Evolutionary conservation across 1,140 invertebrate species (phyloP), one percentile per base, ranked within the genome.

Genomic region (Anthonomus grandis): DNA sequence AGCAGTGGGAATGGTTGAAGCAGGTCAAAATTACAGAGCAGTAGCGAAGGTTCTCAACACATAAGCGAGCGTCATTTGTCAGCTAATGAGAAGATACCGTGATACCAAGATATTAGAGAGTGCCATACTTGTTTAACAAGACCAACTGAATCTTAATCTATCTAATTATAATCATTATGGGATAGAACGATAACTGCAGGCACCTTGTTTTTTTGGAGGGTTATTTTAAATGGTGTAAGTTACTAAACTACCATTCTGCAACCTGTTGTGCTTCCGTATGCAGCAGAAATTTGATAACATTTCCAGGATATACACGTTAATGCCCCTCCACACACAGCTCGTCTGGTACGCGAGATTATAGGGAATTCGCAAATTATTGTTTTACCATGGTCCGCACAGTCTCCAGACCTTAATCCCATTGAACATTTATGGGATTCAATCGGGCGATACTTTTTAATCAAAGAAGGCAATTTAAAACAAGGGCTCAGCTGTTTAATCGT

Each of bases 401-500:
- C 12, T n/a, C n/a, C n/a, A n/a, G n/a, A n/a, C n/a, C n/a, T n/a
- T n/a, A n/a, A n/a, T n/a, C n/a, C n/a, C n/a, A n/a, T n/a, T n/a
- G n/a, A n/a, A n/a, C n/a, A n/a, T n/a, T n/a, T n/a, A n/a, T n/a
- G n/a, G n/a, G n/a, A n/a, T n/a, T n/a, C n/a, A n/a, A n/a, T n/a
- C n/a, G n/a, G n/a, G n/a, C n/a, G n/a, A n/a, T n/a, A n/a, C n/a
- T n/a, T n/a, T n/a, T n/a, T n/a, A n/a, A n/a, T n/a, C n/a, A n/a
- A n/a, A n/a, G n/a, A n/a, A n/a, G n/a, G n/a, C n/a, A n/a, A n/a
- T n/a, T n/a, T n/a, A n/a, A n/a, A n/a, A n/a, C n/a, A n/a, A n/a
- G n/a, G n/a, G n/a, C n/a, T n/a, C 37, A 39, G 37, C 37, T 39
- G 37, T 39, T 39, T 18, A 39, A 39, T 39, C 19, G 37, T 12